Percentiles rank a stretch among this genome's conserved stretches.
phyloP scores from a whole-genome alignment of 2,797 vertebrate species.

The Spheniscus humboldti region DNA sequence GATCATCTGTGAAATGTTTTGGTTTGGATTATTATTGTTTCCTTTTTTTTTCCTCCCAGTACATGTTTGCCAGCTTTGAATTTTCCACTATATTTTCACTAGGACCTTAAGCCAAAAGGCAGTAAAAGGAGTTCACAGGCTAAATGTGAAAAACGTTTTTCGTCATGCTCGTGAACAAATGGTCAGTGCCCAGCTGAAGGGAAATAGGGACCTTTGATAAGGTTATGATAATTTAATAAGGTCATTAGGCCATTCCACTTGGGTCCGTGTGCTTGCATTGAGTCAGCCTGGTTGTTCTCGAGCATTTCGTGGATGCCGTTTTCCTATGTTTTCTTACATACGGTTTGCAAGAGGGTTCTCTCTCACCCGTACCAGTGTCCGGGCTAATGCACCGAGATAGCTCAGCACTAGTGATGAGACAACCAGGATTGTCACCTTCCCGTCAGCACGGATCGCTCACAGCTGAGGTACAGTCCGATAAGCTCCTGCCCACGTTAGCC shows the following conservation, averaged over 20 bases:
- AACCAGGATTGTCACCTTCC: no score
- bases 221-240: neutral
- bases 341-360: neutral
- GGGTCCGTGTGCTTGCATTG: neutral
- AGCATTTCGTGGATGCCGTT: neutral
- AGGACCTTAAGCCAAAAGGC: neutral
- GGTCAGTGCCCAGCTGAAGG: neutral
- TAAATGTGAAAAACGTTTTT: neutral
- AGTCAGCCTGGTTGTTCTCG: neutral
- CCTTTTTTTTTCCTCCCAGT: neutral
- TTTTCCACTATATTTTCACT: neutral
- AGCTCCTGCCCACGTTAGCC: neutral
- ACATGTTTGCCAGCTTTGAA: neutral
- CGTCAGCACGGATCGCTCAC: fast-evolving
- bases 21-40: neutral
- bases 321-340: neutral
- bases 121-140: neutral
- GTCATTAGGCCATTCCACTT: neutral
- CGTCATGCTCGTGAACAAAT: neutral
- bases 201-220: neutral
- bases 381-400: neutral
- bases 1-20: neutral
- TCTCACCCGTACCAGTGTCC: fast-evolving
- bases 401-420: neutral
- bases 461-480: neutral